A percentile compares a stretch with the other conserved stretches of the same genome.
Conservation (phyloP, 2,113 vertebrate genomes). For the Corynorhinus townsendii region DNA sequence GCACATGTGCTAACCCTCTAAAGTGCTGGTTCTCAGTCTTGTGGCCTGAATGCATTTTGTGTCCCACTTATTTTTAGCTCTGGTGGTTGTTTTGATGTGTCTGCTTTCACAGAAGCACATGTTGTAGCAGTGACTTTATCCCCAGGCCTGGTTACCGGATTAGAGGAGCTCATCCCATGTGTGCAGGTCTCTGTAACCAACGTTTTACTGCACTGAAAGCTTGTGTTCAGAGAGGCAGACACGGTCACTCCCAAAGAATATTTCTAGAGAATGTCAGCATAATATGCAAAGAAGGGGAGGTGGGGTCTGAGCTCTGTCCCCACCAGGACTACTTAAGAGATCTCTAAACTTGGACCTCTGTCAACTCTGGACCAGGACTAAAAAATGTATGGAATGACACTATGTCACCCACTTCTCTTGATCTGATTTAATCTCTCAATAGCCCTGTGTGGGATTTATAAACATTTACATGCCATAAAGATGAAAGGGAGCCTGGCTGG, state of each 20-base stretch:
- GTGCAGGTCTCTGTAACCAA: background rate
- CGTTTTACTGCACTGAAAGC: accelerated
- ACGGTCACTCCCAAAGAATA: background rate
- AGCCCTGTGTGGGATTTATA: background rate
- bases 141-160: background rate
- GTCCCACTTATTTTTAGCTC: slow-evolving; percentile 30
- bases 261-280: background rate
- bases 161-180: background rate
- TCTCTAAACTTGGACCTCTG: background rate
- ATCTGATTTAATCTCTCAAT: background rate
- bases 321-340: background rate
- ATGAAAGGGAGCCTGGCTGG: background rate
- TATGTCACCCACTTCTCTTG: background rate
- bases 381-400: background rate
- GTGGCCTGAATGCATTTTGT: background rate
- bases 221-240: background rate
- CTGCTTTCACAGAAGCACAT: background rate
- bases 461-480: background rate
- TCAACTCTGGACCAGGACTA: background rate
- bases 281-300: background rate
- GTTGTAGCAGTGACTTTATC: background rate
- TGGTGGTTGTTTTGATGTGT: slow-evolving; percentile 42
- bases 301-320: background rate
- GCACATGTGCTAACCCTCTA: background rate
- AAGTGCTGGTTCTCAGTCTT: background rate